Conservation (phyloP, 2,797 vertebrate species). For the Megaceryle alcyon region DNA sequence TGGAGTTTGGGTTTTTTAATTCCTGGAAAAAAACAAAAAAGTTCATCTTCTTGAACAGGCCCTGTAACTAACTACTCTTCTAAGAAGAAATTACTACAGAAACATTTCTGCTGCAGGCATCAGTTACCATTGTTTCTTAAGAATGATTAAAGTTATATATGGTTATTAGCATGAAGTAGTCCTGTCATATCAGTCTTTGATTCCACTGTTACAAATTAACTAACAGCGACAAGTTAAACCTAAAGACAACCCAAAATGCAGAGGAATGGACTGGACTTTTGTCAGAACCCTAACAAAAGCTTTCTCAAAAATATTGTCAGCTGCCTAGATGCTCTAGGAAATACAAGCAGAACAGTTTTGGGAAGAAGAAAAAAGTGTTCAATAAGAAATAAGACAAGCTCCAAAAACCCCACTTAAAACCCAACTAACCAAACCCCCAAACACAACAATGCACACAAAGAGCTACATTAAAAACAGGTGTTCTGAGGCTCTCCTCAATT, state of each 20-base stretch:
- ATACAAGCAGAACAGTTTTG: background rate
- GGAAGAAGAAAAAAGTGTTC: background rate
- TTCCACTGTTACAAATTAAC: background rate
- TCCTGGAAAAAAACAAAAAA: background rate
- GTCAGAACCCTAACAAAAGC: background rate
- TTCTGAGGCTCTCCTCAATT: background rate
- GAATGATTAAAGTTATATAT: background rate
- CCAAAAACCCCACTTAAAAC: fast-evolving
- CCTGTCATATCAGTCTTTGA: background rate
- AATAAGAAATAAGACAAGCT: background rate
- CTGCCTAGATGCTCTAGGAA: background rate
- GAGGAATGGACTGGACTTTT: background rate
- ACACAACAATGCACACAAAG: background rate
- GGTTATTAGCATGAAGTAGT: background rate
- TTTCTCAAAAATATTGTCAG: background rate
- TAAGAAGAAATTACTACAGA: background rate
- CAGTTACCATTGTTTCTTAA: background rate
- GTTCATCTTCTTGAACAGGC: background rate
- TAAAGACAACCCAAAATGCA: background rate
- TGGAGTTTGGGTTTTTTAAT: background rate
- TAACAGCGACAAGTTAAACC: background rate
- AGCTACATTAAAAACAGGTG: background rate
- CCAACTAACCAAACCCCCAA: fast-evolving
- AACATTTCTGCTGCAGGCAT: background rate
- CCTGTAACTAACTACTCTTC: background rate